These are phyloP conservation scores for Gymnorhina tibicen DNA, from an alignment of 2,113 vertebrate genomes.

Conservation along the genomic window DNA sequence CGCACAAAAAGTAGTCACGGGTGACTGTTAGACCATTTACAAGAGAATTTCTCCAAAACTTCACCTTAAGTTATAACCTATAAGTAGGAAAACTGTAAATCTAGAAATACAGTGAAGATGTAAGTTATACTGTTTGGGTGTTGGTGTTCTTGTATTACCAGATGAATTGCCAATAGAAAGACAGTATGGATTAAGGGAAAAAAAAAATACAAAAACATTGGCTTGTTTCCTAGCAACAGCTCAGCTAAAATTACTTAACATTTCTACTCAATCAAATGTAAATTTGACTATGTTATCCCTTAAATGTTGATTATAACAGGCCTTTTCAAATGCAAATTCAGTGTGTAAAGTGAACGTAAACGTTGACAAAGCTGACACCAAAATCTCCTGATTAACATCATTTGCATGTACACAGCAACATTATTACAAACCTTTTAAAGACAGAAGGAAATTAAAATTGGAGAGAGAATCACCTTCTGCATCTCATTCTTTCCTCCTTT, in stretches of 20 bases:
- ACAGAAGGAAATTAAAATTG: constrained; percentile 17
- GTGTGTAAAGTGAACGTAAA: constrained; percentile 76
- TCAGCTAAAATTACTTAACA: constrained; percentile 76
- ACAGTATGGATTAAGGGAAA: constrained; percentile 46
- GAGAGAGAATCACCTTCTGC: constrained; percentile 35
- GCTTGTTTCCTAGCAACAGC: constrained; percentile 78
- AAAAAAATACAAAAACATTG: constrained; percentile 68
- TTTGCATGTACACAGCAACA: constrained; percentile 54
- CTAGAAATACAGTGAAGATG: constrained; percentile 43
- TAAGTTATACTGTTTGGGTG: constrained; percentile 37
- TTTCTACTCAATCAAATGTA: constrained; percentile 75
- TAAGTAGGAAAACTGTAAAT: constrained; percentile 33
- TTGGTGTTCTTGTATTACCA: constrained; percentile 3
- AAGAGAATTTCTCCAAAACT: background rate
- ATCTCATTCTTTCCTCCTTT: background rate
- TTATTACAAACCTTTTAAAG: constrained; percentile 38
- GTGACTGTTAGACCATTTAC: background rate
- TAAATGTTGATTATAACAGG: constrained; percentile 78
- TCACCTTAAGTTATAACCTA: constrained; percentile 27
- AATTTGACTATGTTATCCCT: constrained; percentile 77
- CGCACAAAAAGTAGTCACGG: background rate
- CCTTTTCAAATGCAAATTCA: constrained; percentile 79
- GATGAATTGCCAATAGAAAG: constrained; percentile 51
- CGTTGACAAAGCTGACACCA: constrained; percentile 74
- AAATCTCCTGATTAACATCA: constrained; percentile 72